Percentiles rank a stretch among this genome's conserved stretches.
Conservation (phyloP, 2,888 invertebrate genomes). For the Chloromyia formosa region DNA sequence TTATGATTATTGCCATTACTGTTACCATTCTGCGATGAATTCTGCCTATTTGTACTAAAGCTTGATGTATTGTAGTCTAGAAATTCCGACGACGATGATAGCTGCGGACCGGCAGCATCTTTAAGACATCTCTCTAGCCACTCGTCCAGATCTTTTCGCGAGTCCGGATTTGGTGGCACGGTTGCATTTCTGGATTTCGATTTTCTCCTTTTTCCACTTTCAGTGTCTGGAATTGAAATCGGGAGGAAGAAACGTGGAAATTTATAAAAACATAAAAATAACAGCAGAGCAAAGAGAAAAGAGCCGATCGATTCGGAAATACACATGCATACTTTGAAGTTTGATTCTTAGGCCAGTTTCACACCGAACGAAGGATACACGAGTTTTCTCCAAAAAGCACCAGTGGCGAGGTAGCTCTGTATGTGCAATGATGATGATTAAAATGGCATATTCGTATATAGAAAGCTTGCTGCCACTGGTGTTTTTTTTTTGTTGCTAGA, state of each 20-base stretch:
- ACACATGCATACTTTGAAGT: background rate
- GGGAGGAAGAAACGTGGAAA: background rate
- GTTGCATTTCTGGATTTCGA: slow-evolving; percentile 60
- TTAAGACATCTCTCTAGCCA: slow-evolving; percentile 63
- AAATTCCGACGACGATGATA: slow-evolving; percentile 63
- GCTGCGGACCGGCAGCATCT: slow-evolving; percentile 60
- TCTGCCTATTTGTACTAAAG: slow-evolving; percentile 50
- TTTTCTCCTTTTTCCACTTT: slow-evolving; percentile 61
- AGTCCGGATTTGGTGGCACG: slow-evolving; percentile 48
- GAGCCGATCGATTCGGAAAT: background rate
- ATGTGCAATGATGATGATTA: too few relatives aligned
- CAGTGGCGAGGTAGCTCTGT: too few relatives aligned
- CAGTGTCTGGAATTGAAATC: slow-evolving; percentile 53
- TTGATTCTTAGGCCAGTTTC: too few relatives aligned
- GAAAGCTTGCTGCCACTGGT: too few relatives aligned
- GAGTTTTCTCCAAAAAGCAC: too few relatives aligned
- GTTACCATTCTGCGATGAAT: slow-evolving; percentile 28
- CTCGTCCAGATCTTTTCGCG: slow-evolving; percentile 58
- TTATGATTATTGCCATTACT: background rate
- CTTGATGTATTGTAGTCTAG: slow-evolving; percentile 61
- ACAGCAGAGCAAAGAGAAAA: background rate
- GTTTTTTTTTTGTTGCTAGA: too few relatives aligned
- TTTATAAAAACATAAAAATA: background rate
- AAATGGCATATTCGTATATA: too few relatives aligned
- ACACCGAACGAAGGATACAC: too few relatives aligned